Evolutionary conservation across 2,888 invertebrate species (phyloP).

Genomic region (Ametastegia equiseti): DNA sequence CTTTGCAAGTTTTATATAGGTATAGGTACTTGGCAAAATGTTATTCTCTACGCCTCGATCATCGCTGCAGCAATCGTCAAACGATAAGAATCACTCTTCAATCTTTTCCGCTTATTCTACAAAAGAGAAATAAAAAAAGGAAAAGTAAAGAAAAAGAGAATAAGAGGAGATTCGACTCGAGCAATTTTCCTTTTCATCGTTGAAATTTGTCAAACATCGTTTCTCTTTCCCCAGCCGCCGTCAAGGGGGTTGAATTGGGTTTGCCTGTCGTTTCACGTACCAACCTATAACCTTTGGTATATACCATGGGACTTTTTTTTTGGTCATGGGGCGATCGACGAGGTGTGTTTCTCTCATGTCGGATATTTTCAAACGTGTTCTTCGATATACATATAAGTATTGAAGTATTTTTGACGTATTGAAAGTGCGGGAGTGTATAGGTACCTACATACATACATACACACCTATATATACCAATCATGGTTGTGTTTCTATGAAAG

Average conservation of each 20-base stretch:
- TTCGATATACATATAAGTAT: background rate
- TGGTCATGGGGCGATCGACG: background rate
- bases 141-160: background rate
- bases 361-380: slow-evolving; percentile 30
- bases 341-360: slow-evolving; percentile 27
- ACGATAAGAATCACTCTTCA: background rate
- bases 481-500: background rate
- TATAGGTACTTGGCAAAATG: too few species aligned
- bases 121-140: background rate
- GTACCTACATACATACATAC: too few species aligned
- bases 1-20: too few species aligned
- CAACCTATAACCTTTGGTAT: too few species aligned
- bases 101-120: background rate
- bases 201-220: slow-evolving; percentile 39
- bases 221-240: background rate
- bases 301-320: background rate
- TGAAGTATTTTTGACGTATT: slow-evolving; percentile 19
- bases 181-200: slow-evolving; percentile 33
- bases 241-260: slow-evolving; percentile 30
- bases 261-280: background rate
- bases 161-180: slow-evolving; percentile 12
- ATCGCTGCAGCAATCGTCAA: background rate
- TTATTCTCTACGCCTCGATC: too few species aligned
- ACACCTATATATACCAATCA: background rate
- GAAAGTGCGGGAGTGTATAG: slow-evolving; percentile 21